A percentile compares a stretch with the other conserved stretches of the same genome.
These are phyloP conservation scores for Cossypha polioptera DNA, from an alignment of 2,797 vertebrate species.

Conservation along the genomic window DNA sequence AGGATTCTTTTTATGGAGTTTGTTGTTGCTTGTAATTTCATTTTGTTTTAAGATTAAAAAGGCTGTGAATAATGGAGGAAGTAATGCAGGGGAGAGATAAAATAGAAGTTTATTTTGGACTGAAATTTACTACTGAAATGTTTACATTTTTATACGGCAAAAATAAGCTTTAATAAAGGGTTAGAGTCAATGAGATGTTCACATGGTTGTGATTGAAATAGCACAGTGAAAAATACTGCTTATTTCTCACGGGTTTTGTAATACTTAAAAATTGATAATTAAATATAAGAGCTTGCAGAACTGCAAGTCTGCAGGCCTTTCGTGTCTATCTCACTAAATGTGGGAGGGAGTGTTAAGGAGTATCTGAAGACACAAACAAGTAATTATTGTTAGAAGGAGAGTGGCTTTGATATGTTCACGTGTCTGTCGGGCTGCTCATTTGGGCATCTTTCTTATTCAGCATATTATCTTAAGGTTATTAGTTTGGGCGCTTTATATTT, in stretches of 20 bases:
- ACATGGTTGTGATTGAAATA: neutral
- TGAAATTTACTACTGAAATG: conserved; percentile 55
- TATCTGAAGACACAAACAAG: conserved; percentile 56
- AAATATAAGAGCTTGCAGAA: conserved; percentile 18
- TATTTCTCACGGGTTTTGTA: conserved; percentile 17
- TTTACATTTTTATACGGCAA: conserved; percentile 47
- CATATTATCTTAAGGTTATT: conserved; percentile 72
- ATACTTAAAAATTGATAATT: conserved; percentile 33
- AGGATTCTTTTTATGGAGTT: neutral
- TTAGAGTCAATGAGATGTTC: conserved; percentile 23
- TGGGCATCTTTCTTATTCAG: conserved; percentile 73
- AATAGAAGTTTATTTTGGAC: conserved; percentile 44
- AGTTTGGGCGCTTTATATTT: conserved; percentile 69
- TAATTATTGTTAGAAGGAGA: conserved; percentile 64
- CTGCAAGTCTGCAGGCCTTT: neutral
- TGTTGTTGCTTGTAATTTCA: conserved; percentile 29
- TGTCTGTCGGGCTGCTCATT: conserved; percentile 47
- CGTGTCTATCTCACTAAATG: neutral
- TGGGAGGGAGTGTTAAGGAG: conserved; percentile 24
- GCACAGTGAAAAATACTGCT: conserved; percentile 1
- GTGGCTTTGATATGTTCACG: conserved; percentile 56
- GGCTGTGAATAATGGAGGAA: conserved; percentile 53
- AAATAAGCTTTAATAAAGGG: conserved; percentile 36
- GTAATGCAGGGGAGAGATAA: conserved; percentile 50
- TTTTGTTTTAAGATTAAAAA: conserved; percentile 60